Base-by-base conservation (phyloP, 2,113 vertebrate genomes). In the Notechis scutatus region DNA sequence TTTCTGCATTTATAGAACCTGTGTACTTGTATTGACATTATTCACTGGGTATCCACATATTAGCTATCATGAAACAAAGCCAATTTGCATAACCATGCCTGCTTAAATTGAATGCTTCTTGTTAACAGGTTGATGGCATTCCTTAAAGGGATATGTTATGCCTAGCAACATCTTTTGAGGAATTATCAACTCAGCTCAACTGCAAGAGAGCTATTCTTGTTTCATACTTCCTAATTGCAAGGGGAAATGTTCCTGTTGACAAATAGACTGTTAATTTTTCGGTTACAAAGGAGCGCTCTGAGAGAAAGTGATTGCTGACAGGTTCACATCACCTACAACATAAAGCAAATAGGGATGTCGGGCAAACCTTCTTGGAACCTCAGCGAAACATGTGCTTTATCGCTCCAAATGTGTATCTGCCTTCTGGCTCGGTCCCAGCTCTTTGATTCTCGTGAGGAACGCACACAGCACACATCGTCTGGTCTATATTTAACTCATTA, bases 101-200 rank as follows among this genome's bases (percentile, higher is more conserved):
- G 54, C 39, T 88, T 94, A 91, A 85, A 91, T 50, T 89, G 86
- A 97, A 88, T 87, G 69, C 93, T 69, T 85, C 54, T 50, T 94
- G 94, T 92, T 95, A 94, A 96, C 96, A 97, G 93, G 93, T 93
- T 96, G 96, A 96, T 94, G 94, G 91, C 96, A 95, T 95, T 96
- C 93, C 91, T 95, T 91, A 29, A 96, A 96, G 86, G 90, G 92
- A 95, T 93, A 93, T 95, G 93, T 93, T 97, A 97, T 96, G 96
- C 94, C 96, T 96, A 97, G 93, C 96, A 97, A 96, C 92, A 91
- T 54, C 59, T 91, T 90, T 64, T 88, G 59, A 87, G 95, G 93
- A 92, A 2, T 47, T 90, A 89, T 26, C 91, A 93, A 52, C 87
- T 89, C 87, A 93, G 90, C 95, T 93, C 95, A 18, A 26, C 88